phyloP scores from a whole-genome alignment of 1,140 invertebrate species.

The Acromyrmex charruanus region DNA sequence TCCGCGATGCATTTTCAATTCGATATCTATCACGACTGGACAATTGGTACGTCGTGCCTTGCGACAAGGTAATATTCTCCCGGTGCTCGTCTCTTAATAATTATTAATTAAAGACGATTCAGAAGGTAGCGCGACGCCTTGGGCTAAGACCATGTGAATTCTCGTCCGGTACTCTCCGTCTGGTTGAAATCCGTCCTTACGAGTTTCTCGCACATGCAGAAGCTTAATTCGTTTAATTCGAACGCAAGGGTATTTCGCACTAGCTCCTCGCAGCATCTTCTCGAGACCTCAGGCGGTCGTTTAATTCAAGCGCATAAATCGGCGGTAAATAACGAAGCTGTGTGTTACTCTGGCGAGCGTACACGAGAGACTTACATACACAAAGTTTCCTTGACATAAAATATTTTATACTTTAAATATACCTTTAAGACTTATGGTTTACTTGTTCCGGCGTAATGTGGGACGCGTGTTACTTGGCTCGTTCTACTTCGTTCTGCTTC shows the following conservation, averaged over 20 bases:
- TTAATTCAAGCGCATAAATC: constrained; percentile 47
- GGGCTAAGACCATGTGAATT: constrained; percentile 33
- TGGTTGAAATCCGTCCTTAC: not conserved
- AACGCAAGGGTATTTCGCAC: constrained; percentile 17
- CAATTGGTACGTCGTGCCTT: constrained; percentile 21
- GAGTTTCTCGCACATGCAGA: constrained; percentile 13
- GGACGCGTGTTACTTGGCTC: not conserved
- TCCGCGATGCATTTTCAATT: not conserved
- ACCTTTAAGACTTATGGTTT: not conserved
- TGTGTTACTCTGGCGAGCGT: not conserved
- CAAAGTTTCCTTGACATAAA: constrained; percentile 25
- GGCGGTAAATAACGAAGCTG: constrained; percentile 16
- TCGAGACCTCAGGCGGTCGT: constrained; percentile 26
- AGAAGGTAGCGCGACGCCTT: constrained; percentile 32
- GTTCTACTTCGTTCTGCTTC: not conserved
- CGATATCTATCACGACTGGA: not conserved
- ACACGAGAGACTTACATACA: not conserved
- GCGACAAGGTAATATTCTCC: constrained; percentile 29
- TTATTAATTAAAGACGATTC: constrained; percentile 59
- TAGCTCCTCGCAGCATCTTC: constrained; percentile 21
- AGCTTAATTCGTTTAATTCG: constrained; percentile 51
- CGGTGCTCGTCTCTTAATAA: constrained; percentile 14
- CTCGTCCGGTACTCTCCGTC: not conserved
- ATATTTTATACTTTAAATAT: constrained; percentile 30
- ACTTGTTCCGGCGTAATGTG: not conserved